Conservation (phyloP, 2,888 invertebrate species). For the Microchrysa polita region DNA sequence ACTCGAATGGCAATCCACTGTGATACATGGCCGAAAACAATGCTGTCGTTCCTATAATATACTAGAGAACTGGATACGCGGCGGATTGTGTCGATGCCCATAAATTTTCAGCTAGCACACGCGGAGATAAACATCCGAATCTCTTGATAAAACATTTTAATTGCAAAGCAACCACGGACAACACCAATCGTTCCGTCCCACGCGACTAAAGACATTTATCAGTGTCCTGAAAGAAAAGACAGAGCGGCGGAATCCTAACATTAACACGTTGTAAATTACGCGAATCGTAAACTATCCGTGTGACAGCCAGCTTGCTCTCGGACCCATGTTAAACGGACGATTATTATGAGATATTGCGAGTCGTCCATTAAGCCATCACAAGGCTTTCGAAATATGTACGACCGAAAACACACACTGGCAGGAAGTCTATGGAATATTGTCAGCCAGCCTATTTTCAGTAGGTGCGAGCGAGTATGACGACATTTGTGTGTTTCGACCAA, state of each 20-base stretch:
- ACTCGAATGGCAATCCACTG: no score
- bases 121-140: constrained; percentile 27
- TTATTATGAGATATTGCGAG: constrained; percentile 36
- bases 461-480: not conserved
- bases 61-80: not conserved
- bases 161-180: constrained; percentile 36
- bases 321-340: constrained; percentile 36
- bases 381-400: not conserved
- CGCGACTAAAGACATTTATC: constrained; percentile 36
- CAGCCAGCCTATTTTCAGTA: no score
- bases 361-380: constrained; percentile 20
- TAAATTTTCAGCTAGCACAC: constrained; percentile 34
- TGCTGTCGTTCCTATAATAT: not conserved
- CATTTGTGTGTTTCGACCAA: not conserved
- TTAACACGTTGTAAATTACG: constrained; percentile 43
- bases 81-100: constrained; percentile 15
- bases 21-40: no score
- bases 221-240: constrained; percentile 27
- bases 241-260: not conserved
- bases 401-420: no score
- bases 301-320: constrained; percentile 29
- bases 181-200: constrained; percentile 21
- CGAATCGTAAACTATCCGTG: constrained; percentile 22
- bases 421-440: no score
- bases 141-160: constrained; percentile 34